Evolutionary conservation across 2,888 invertebrate genomes (phyloP).

Genomic region (Caenorhabditis imperialis): DNA sequence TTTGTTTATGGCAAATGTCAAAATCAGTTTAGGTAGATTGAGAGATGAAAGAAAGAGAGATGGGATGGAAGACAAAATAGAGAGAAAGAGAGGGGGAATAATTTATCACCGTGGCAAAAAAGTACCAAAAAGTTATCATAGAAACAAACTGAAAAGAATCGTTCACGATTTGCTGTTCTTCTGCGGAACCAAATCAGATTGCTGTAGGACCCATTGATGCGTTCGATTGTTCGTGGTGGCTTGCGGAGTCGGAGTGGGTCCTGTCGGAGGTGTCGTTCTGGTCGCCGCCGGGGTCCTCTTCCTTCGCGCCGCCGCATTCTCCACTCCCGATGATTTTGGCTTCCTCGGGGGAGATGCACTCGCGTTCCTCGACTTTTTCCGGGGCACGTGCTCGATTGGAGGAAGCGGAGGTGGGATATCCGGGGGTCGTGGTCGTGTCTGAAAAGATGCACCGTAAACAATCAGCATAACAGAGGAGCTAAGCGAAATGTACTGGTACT

Average conservation of each 20-base stretch:
- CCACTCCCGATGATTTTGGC: conserved; percentile 41
- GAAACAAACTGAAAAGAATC: conserved; percentile 44
- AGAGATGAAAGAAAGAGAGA: conserved; percentile 31
- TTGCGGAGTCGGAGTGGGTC: conserved; percentile 25
- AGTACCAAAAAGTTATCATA: neutral
- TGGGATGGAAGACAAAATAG: neutral
- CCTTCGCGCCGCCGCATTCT: conserved; percentile 40
- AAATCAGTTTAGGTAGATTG: conserved; percentile 40
- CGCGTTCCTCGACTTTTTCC: conserved; percentile 54
- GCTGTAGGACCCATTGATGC: conserved; percentile 73
- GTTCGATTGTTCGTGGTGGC: conserved; percentile 52
- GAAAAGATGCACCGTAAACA: too few relatives aligned
- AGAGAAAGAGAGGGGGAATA: conserved; percentile 19
- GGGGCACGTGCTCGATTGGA: conserved; percentile 48
- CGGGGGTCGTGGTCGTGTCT: conserved; percentile 63
- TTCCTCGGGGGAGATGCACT: conserved; percentile 64
- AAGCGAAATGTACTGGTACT: neutral
- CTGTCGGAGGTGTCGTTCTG: conserved; percentile 24
- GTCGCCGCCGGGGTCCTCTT: conserved; percentile 54
- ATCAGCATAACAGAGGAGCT: conserved; percentile 4
- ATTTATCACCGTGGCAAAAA: conserved; percentile 46
- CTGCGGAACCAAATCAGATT: conserved; percentile 68
- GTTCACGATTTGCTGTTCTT: conserved; percentile 28
- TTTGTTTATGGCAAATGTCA: conserved; percentile 50
- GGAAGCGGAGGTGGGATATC: conserved; percentile 66